Evolutionary conservation across 2,888 invertebrate species (phyloP), one percentile per base, ranked within the genome.

Genomic region (Andrena fulva): DNA sequence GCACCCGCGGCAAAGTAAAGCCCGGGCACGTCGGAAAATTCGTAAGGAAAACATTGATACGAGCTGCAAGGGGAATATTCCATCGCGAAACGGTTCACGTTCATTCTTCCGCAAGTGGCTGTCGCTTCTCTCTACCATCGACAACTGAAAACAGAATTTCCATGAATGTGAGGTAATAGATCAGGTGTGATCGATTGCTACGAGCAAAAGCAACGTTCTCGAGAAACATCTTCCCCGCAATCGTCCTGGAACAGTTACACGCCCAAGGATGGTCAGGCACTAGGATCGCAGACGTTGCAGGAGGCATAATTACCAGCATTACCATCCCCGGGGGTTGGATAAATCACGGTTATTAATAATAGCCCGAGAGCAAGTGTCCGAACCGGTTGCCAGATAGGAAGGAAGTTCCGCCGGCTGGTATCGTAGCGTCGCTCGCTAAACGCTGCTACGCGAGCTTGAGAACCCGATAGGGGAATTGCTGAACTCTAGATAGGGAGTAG

Each of bases 281-380:
- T 8, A 56, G 33, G 20, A n/a, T 10, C 68, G 10, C 33, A 68
- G 62, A 48, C 59, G 31, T 42, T 27, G 60, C 42, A 33, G 10
- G 24, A 8, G 16, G 63, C 48, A 63, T 78, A 78, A 78, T 77
- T 56, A 29, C 77, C 6, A 16, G 10, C 27, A 42, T 54, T 68
- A 62, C 20, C 33, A 42, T 16, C 33, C 42, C 42, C 54, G 42
- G 20, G 68, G 31, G 48, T 12, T 62, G 33, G 27, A 77, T 63
- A 78, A 77, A 78, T 69, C 27, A 62, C 35, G n/a, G 69, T 79
- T 69, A 77, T 79, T 69, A 79, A 77, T 79, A 79, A 70, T 68
- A 50, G 29, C 16, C 27, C 2, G 50, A 27, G 75, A 27, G 75
- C 50, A 77, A 59, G 35, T 64, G 64, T 56, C 69, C 64, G 10